These are phyloP conservation scores for Sceloporus undulatus DNA, from an alignment of 2,113 vertebrate genomes.

Conservation along the genomic window DNA sequence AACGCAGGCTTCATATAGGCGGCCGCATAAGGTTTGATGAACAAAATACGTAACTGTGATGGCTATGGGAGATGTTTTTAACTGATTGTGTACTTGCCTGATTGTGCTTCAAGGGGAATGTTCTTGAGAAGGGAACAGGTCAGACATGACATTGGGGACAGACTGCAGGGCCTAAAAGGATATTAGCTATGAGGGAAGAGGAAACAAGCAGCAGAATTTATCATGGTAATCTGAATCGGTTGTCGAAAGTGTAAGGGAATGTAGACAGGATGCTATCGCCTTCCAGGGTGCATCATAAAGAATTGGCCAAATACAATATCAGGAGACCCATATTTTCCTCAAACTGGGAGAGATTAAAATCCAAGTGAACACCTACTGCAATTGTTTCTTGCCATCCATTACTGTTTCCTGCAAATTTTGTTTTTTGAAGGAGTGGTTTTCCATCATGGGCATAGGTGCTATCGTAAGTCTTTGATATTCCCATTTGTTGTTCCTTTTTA, in stretches of 20 bases:
- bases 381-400: background rate
- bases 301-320: background rate
- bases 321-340: background rate
- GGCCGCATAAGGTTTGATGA: constrained; percentile 80
- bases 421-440: too few species aligned
- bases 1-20: constrained; percentile 82
- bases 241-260: background rate
- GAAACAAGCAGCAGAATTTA: background rate
- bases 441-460: background rate
- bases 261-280: background rate
- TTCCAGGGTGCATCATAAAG: background rate
- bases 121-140: background rate
- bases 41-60: background rate
- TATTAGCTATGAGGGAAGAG: background rate
- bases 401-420: background rate
- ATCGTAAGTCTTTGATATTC: background rate
- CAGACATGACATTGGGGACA: background rate
- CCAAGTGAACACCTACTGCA: background rate
- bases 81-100: background rate
- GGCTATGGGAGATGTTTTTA: background rate
- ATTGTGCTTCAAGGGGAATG: background rate
- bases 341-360: constrained; percentile 2
- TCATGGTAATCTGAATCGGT: background rate
- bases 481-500: too few species aligned
- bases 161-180: background rate